Evolutionary conservation across 1,140 invertebrate genomes (phyloP).

Genomic region (Bombus picipes): DNA sequence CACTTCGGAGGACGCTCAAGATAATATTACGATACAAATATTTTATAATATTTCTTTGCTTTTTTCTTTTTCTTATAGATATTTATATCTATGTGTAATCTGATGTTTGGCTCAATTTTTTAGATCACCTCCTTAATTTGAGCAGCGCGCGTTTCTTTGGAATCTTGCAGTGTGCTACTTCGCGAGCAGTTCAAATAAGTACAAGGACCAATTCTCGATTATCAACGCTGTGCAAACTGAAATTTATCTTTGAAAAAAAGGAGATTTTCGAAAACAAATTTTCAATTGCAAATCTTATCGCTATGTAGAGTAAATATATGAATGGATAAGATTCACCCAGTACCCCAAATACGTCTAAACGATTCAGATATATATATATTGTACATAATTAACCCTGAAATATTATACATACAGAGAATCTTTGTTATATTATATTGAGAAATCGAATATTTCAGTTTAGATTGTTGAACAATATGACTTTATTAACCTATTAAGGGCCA

Average conservation of each 20-base stretch:
- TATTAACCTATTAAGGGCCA: neutral
- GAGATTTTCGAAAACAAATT: neutral
- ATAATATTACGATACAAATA: neutral
- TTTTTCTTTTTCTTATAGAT: neutral
- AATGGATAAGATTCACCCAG: neutral
- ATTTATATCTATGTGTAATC: neutral
- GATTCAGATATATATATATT: neutral
- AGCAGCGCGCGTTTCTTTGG: neutral
- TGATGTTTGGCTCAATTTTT: neutral
- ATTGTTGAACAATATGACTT: neutral
- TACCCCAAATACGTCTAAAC: neutral
- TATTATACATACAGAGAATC: too few species aligned
- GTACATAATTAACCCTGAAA: neutral
- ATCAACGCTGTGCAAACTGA: slow-evolving; percentile 2
- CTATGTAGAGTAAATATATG: neutral
- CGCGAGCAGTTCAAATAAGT: neutral
- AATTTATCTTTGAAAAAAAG: neutral
- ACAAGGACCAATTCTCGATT: slow-evolving; percentile 12
- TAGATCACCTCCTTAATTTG: neutral
- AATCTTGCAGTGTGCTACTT: neutral
- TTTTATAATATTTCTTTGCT: neutral
- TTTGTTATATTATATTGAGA: neutral
- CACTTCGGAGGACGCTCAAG: rapidly evolving
- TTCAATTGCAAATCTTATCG: slow-evolving; percentile 12
- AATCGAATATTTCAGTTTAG: neutral